Percentiles rank a stretch among this genome's conserved stretches.
Evolutionary conservation across 1,140 invertebrate genomes (phyloP).

Genomic region (Oedothorax gibbosus): DNA sequence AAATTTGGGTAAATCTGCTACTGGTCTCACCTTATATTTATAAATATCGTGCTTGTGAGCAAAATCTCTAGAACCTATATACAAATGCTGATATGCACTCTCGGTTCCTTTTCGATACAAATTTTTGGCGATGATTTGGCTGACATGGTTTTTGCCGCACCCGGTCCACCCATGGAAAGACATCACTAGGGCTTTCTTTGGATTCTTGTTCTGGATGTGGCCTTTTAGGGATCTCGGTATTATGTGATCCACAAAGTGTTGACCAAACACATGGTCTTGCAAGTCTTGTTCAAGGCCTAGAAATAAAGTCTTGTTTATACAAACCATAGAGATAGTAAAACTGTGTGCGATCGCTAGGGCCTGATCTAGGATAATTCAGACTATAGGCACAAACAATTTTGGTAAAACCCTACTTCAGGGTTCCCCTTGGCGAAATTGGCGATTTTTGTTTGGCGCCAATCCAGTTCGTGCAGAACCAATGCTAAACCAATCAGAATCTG

Average conservation of each 20-base stretch:
- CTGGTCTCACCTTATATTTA: constrained; percentile 71
- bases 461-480: too few relatives aligned
- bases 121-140: constrained; percentile 82
- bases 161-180: constrained; percentile 81
- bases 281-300: constrained; percentile 10
- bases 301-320: neutral
- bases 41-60: constrained; percentile 70
- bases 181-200: constrained; percentile 69
- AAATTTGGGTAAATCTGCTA: neutral
- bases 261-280: constrained; percentile 64
- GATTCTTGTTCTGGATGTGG: constrained; percentile 66
- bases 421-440: too few relatives aligned
- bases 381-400: too few relatives aligned
- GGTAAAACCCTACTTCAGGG: too few relatives aligned
- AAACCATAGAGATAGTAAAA: too few relatives aligned
- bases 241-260: constrained; percentile 68
- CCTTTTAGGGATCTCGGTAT: constrained; percentile 64
- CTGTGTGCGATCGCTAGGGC: too few relatives aligned
- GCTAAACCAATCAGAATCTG: too few relatives aligned
- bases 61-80: constrained; percentile 84
- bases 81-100: constrained; percentile 85
- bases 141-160: constrained; percentile 88
- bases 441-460: too few relatives aligned
- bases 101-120: constrained; percentile 79
- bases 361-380: too few relatives aligned